A percentile compares a stretch with the other conserved stretches of the same genome.
Conservation (phyloP, 2,888 invertebrate genomes). For the Lycia hirtaria region DNA sequence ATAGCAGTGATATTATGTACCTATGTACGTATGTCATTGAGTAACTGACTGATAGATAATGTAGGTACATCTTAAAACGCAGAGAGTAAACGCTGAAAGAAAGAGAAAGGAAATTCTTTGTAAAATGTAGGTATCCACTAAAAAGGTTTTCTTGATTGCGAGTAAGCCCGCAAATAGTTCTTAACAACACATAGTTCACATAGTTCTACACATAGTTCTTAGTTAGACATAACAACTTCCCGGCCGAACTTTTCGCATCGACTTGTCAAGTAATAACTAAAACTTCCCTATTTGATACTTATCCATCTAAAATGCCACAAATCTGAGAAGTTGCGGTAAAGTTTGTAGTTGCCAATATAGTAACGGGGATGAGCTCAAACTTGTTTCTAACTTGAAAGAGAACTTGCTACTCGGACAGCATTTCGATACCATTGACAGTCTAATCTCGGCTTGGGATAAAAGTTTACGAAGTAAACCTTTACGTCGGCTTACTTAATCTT, state of each 20-base stretch:
- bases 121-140: too few species aligned
- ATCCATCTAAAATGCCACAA: conserved; percentile 9
- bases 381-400: conserved; percentile 1
- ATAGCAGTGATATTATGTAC: too few species aligned
- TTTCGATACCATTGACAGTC: conserved; percentile 11
- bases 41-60: too few species aligned
- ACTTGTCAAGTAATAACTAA: not conserved
- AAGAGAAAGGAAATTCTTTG: too few species aligned
- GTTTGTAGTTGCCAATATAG: conserved; percentile 16
- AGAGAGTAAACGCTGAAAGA: too few species aligned
- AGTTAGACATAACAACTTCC: not conserved
- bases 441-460: conserved; percentile 20
- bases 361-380: conserved; percentile 6
- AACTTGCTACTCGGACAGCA: conserved; percentile 22
- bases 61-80: too few species aligned
- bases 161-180: too few species aligned
- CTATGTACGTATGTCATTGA: too few species aligned
- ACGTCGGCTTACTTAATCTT: not conserved
- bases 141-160: too few species aligned
- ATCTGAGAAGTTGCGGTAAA: conserved; percentile 11
- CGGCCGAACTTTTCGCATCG: not conserved
- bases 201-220: too few species aligned
- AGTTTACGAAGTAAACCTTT: conserved; percentile 10
- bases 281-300: conserved; percentile 19
- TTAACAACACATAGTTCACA: too few species aligned